These are phyloP conservation scores for Choristoneura rosaceana DNA, from an alignment of 2,888 invertebrate species.

Conservation along the genomic window DNA sequence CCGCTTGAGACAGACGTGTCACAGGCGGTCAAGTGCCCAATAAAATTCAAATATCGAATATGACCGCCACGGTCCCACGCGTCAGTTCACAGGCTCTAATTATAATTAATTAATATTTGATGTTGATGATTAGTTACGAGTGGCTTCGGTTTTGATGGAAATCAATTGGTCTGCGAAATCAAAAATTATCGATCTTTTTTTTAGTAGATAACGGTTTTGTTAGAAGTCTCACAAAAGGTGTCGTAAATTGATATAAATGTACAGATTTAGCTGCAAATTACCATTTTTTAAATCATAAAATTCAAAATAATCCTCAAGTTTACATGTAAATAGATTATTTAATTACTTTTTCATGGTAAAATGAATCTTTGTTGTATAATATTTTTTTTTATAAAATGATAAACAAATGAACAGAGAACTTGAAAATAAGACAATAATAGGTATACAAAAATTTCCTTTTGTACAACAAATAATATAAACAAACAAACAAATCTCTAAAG, in stretches of 20 bases:
- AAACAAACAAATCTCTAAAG: no score
- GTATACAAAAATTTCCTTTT: no score
- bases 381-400: no score
- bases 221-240: neutral
- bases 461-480: no score
- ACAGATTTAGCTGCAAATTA: neutral
- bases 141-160: slow-evolving; percentile 5
- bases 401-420: no score
- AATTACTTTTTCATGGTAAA: no score
- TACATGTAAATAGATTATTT: no score
- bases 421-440: no score
- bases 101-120: slow-evolving; percentile 16
- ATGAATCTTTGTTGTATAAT: no score
- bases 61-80: slow-evolving; percentile 25
- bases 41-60: slow-evolving; percentile 61
- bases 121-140: slow-evolving; percentile 14
- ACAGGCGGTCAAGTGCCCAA: slow-evolving; percentile 58
- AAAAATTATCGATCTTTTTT: neutral
- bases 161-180: slow-evolving; percentile 48
- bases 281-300: neutral
- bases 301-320: no score
- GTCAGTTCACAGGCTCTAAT: slow-evolving; percentile 2
- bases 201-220: slow-evolving; percentile 4
- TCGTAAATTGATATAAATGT: neutral
- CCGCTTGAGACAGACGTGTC: slow-evolving; percentile 3